Percentiles rank a stretch among this genome's conserved stretches.
Evolutionary conservation across 2,797 vertebrate genomes (phyloP).

Genomic region (Chelon labrosus): DNA sequence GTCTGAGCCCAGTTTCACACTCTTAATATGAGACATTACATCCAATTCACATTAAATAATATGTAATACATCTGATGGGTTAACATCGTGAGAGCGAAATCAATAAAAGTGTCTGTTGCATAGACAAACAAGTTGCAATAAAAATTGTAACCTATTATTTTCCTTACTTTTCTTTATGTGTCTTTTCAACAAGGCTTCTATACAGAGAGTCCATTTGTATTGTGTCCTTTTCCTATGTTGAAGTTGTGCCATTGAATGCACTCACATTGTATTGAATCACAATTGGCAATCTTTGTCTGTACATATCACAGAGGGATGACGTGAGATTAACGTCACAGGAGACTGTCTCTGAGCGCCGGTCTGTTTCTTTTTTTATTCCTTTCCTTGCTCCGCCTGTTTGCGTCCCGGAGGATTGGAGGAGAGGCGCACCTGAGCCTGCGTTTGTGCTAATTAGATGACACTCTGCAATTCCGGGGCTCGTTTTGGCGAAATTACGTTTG

Average conservation of each 20-base stretch:
- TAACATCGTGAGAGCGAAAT: too few relatives aligned
- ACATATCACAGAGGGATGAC: too few relatives aligned
- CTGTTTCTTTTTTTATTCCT: background rate
- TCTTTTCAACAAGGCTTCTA: slow-evolving; percentile 4
- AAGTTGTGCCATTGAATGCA: slow-evolving; percentile 2
- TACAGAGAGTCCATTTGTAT: slow-evolving; percentile 13
- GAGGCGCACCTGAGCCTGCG: background rate
- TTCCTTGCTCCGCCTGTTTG: background rate
- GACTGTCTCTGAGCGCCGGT: background rate
- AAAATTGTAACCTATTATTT: slow-evolving; percentile 22
- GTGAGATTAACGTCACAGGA: too few relatives aligned
- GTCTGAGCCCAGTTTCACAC: too few relatives aligned
- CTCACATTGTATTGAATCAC: background rate
- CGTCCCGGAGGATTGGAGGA: background rate
- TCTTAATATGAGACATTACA: background rate
- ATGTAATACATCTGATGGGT: too few relatives aligned
- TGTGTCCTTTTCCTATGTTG: slow-evolving; percentile 9
- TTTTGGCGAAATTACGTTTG: slow-evolving; percentile 5
- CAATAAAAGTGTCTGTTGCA: slow-evolving; percentile 2
- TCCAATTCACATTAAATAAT: too few relatives aligned
- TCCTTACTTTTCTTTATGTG: slow-evolving; percentile 28
- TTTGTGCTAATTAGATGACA: slow-evolving; percentile 12
- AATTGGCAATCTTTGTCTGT: too few relatives aligned
- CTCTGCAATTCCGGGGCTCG: background rate
- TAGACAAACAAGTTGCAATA: slow-evolving; percentile 6